Evolutionary conservation across 2,888 invertebrate species (phyloP).

Genomic region (Nyleta sp.): DNA sequence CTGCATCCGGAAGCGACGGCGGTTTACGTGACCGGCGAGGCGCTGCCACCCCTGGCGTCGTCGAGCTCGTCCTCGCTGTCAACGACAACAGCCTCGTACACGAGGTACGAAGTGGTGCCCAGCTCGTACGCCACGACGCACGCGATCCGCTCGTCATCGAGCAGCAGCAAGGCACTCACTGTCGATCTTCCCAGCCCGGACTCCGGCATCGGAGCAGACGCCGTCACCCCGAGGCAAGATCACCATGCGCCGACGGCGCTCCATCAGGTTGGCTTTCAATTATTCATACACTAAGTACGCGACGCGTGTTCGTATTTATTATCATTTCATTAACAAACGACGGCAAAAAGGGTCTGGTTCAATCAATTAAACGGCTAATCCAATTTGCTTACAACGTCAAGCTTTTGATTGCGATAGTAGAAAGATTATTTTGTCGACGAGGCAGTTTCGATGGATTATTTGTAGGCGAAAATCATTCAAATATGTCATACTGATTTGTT

Average conservation of each 20-base stretch:
- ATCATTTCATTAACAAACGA: no score
- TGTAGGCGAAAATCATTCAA: no score
- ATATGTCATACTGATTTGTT: no score
- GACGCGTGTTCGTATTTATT: constrained; percentile 9
- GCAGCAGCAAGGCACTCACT: constrained; percentile 87
- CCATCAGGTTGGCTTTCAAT: constrained; percentile 89
- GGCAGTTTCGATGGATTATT: no score
- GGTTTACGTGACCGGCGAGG: constrained; percentile 85
- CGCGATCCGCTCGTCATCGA: constrained; percentile 80
- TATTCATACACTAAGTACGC: constrained; percentile 22
- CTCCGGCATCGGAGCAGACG: constrained; percentile 97
- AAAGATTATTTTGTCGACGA: no score
- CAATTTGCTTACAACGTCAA: no score
- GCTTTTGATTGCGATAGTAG: no score
- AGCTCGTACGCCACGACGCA: constrained; percentile 80
- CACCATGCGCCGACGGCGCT: constrained; percentile 88
- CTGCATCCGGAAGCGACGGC: constrained; percentile 82
- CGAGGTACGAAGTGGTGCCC: constrained; percentile 81
- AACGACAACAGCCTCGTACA: constrained; percentile 80
- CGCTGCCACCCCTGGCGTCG: constrained; percentile 78
- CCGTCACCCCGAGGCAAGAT: constrained; percentile 89
- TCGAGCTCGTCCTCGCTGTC: constrained; percentile 87
- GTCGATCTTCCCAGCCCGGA: constrained; percentile 98
- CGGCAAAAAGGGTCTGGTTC: no score
- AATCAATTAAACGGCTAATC: no score